Percentiles rank a stretch among this genome's conserved stretches.
These are phyloP conservation scores for Paramormyrops kingsleyae DNA, from an alignment of 2,113 vertebrate genomes.

Conservation along the genomic window DNA sequence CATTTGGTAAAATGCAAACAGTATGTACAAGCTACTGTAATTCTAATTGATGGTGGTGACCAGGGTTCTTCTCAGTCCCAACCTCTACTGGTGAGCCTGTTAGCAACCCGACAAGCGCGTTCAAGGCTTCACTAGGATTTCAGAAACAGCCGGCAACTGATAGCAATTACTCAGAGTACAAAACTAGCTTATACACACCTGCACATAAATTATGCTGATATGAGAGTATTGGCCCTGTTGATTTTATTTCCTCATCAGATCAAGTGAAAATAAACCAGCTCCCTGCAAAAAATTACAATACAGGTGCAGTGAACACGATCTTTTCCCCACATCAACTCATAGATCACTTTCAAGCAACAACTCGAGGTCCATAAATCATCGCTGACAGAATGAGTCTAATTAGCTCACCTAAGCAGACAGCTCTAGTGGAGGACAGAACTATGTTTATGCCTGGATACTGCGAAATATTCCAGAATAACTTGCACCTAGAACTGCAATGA, in stretches of 20 bases:
- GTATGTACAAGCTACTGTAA: background rate
- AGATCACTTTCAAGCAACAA: conserved; percentile 60
- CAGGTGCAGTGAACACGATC: conserved; percentile 36
- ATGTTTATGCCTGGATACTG: background rate
- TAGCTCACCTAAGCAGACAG: conserved; percentile 61
- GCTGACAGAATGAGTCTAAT: conserved; percentile 79
- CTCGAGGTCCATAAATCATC: conserved; percentile 70
- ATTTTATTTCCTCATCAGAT: background rate
- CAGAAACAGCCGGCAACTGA: background rate
- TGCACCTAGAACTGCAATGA: background rate
- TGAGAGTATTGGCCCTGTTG: background rate
- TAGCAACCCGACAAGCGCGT: background rate
- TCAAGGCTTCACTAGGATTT: background rate
- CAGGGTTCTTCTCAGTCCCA: background rate
- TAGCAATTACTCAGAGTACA: background rate
- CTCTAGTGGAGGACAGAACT: conserved; percentile 24
- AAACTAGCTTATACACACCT: conserved; percentile 27
- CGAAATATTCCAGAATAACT: background rate
- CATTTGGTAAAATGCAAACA: background rate
- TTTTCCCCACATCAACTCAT: conserved; percentile 55
- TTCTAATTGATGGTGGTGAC: background rate
- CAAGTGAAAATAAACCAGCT: conserved; percentile 31
- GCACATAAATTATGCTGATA: conserved; percentile 7
- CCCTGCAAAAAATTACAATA: conserved; percentile 27
- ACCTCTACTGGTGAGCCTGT: background rate